Evolutionary conservation across 2,888 invertebrate species (phyloP).

Genomic region (Nowickia ferox): DNA sequence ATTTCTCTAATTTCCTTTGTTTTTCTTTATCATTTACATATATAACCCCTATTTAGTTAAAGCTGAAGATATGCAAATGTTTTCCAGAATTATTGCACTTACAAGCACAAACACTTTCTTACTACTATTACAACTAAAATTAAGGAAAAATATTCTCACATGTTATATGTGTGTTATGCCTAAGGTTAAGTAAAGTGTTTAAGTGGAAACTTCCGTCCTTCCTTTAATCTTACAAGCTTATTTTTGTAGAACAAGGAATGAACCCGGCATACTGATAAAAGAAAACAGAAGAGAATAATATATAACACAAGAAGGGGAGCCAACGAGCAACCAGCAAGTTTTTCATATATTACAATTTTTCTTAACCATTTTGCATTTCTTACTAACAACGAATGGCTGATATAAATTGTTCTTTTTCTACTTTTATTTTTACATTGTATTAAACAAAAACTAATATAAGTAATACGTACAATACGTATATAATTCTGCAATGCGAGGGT

Average conservation of each 20-base stretch:
- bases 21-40: conserved; percentile 53
- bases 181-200: conserved; percentile 68
- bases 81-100: conserved; percentile 28
- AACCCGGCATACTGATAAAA: conserved; percentile 11
- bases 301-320: not conserved
- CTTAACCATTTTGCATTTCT: conserved; percentile 21
- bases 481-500: not conserved
- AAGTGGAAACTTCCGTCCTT: conserved; percentile 67
- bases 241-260: conserved; percentile 45
- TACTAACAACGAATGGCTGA: conserved; percentile 21
- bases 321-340: conserved; percentile 27
- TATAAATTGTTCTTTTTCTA: not conserved
- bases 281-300: conserved; percentile 1
- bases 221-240: conserved; percentile 30
- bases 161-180: conserved; percentile 44
- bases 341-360: conserved; percentile 4
- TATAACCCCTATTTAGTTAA: conserved; percentile 58
- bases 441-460: conserved; percentile 39
- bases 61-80: conserved; percentile 65
- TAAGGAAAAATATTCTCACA: conserved; percentile 18
- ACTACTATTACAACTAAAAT: not conserved
- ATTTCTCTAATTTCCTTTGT: conserved; percentile 55
- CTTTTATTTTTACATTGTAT: not conserved
- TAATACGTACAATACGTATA: not conserved
- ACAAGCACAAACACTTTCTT: not conserved